A percentile compares a stretch with the other conserved stretches of the same genome.
These are phyloP conservation scores for Hypselothyrea guttata DNA, from an alignment of 2,888 invertebrate species.

Conservation along the genomic window DNA sequence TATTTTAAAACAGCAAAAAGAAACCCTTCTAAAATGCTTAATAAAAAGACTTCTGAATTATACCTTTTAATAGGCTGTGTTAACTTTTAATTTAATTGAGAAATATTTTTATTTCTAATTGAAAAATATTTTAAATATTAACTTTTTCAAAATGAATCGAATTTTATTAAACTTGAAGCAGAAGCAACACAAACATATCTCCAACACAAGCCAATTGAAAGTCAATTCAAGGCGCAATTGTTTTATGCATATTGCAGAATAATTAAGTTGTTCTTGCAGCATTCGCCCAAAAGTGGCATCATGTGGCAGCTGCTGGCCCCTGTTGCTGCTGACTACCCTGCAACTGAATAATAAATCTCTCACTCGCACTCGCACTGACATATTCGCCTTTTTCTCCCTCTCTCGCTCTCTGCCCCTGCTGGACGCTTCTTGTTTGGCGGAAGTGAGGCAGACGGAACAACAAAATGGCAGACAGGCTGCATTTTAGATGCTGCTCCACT, in stretches of 20 bases:
- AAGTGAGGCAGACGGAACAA: constrained; percentile 26
- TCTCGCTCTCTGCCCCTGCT: background rate
- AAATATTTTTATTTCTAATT: no score
- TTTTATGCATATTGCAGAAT: constrained; percentile 22
- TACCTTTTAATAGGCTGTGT: no score
- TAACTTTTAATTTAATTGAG: no score
- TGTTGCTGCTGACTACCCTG: background rate
- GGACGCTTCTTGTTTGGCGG: constrained; percentile 4
- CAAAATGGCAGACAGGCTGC: constrained; percentile 33
- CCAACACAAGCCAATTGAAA: background rate
- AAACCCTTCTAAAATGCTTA: no score
- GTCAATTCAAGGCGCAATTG: constrained; percentile 6
- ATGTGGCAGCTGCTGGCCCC: constrained; percentile 22
- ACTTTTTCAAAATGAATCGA: no score
- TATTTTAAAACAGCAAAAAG: no score
- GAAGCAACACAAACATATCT: no score
- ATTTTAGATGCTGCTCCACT: constrained; percentile 57
- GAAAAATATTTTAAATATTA: no score
- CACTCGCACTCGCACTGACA: constrained; percentile 6
- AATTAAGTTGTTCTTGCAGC: constrained; percentile 2
- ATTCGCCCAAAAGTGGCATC: constrained; percentile 33
- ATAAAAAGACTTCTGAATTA: no score
- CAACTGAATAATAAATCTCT: constrained; percentile 63
- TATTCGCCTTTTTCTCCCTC: constrained; percentile 4
- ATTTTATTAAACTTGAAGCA: no score